Conservation (phyloP, 2,113 vertebrate genomes). For the Mugil cephalus region DNA sequence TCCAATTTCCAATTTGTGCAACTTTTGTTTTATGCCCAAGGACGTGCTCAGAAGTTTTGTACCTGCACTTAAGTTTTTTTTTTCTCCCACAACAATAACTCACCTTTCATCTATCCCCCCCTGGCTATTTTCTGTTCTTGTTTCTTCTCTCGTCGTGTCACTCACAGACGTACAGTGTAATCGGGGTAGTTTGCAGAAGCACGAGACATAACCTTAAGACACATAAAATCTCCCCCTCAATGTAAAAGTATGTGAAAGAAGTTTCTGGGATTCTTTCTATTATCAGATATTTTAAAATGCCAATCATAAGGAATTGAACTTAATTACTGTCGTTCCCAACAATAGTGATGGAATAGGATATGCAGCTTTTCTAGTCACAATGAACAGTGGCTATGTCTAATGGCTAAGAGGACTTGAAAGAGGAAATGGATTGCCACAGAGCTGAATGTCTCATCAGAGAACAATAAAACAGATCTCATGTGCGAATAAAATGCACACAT, state of each 20-base stretch:
- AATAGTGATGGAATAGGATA: background rate
- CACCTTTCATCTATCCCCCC: background rate
- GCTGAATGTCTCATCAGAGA: slow-evolving; percentile 26
- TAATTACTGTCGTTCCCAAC: background rate
- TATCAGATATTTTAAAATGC: background rate
- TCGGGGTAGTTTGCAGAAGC: slow-evolving; percentile 3
- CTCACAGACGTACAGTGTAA: background rate
- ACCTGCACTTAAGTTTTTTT: background rate
- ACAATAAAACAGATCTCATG: slow-evolving; percentile 35
- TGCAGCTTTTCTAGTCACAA: background rate
- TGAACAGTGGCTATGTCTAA: accelerated
- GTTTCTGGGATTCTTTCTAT: background rate
- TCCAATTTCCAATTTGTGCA: slow-evolving; percentile 2
- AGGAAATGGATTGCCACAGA: background rate
- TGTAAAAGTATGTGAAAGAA: background rate
- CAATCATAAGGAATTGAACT: background rate
- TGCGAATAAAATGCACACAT: slow-evolving; percentile 26
- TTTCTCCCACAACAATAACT: background rate
- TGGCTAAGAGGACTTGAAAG: background rate
- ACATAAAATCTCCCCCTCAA: background rate
- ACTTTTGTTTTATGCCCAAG: slow-evolving; percentile 21
- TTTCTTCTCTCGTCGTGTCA: background rate
- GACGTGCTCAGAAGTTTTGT: background rate
- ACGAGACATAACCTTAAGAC: background rate
- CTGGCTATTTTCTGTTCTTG: background rate